Evolutionary conservation across 1,140 invertebrate genomes (phyloP).

Genomic region (Halyomorpha halys): DNA sequence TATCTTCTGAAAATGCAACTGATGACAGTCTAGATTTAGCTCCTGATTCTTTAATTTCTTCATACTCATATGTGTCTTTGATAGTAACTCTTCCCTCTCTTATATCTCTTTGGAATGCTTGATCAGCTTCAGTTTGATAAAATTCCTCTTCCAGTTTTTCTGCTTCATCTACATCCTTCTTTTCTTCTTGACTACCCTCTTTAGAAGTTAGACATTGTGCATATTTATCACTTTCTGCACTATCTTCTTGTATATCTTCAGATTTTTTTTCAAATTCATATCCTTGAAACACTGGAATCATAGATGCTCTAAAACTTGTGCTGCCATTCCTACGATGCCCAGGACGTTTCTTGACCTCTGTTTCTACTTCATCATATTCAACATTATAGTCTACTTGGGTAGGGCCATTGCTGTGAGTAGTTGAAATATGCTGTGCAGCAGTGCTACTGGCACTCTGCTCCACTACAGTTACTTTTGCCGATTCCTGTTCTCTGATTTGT

Average conservation of each 20-base stretch:
- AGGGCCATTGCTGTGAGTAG: slow-evolving; percentile 41
- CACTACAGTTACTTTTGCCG: slow-evolving; percentile 44
- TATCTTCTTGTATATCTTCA: slow-evolving; percentile 30
- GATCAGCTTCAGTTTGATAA: slow-evolving; percentile 38
- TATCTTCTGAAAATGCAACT: slow-evolving; percentile 37
- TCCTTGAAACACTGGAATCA: slow-evolving; percentile 31
- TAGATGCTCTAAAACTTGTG: slow-evolving; percentile 36
- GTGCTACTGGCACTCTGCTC: slow-evolving; percentile 37
- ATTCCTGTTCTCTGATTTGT: slow-evolving; percentile 35
- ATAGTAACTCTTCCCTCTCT: slow-evolving; percentile 32
- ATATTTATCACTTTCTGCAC: slow-evolving; percentile 36
- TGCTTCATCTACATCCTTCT: slow-evolving; percentile 38
- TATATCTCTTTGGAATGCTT: slow-evolving; percentile 35
- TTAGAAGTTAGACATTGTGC: slow-evolving; percentile 36
- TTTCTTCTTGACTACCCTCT: slow-evolving; percentile 38
- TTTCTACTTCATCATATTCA: slow-evolving; percentile 40
- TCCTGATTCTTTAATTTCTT: slow-evolving; percentile 31
- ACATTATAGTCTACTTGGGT: slow-evolving; percentile 45
- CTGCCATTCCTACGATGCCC: slow-evolving; percentile 47
- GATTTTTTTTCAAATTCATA: slow-evolving; percentile 24
- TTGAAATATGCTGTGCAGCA: slow-evolving; percentile 30
- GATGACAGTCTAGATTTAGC: slow-evolving; percentile 35
- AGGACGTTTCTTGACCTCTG: slow-evolving; percentile 35
- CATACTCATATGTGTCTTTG: slow-evolving; percentile 31
- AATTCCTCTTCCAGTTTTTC: slow-evolving; percentile 35